phyloP scores from a whole-genome alignment of 2,888 invertebrate species.

The Torymus texanus region DNA sequence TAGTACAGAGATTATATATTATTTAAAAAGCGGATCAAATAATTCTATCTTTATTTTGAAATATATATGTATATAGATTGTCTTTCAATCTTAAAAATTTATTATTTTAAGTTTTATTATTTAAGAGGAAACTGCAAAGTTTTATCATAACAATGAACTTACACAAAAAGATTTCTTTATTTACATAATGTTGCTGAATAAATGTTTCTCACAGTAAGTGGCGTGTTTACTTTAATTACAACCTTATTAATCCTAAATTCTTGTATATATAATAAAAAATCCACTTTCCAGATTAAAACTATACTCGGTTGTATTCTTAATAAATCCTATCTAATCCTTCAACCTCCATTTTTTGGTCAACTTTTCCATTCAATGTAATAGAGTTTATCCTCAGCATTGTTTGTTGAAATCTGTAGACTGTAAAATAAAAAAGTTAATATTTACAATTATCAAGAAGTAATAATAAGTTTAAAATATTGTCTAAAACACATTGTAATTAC shows the following conservation, averaged over 20 bases:
- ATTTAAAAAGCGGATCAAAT: conserved; percentile 31
- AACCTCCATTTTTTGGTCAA: conserved; percentile 76
- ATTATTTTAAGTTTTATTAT: conserved; percentile 46
- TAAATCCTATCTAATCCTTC: conserved; percentile 73
- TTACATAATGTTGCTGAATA: conserved; percentile 55
- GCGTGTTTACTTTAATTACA: conserved; percentile 24
- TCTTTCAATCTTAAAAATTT: conserved; percentile 28
- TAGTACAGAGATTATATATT: conserved; percentile 35
- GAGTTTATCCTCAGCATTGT: conserved; percentile 87
- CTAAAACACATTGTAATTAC: too few relatives aligned
- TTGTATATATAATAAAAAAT: conserved; percentile 37
- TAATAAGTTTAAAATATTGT: background rate
- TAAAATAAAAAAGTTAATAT: conserved; percentile 61
- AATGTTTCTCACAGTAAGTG: conserved; percentile 49
- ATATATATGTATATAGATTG: conserved; percentile 21
- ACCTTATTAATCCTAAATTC: conserved; percentile 1
- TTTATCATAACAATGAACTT: conserved; percentile 38
- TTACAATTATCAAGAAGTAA: background rate
- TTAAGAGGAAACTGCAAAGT: conserved; percentile 19
- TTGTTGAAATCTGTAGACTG: conserved; percentile 81
- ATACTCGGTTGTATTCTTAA: conserved; percentile 58
- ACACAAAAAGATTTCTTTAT: conserved; percentile 54
- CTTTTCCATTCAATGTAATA: conserved; percentile 79
- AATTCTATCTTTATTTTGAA: conserved; percentile 26
- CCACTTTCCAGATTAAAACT: conserved; percentile 21